A percentile compares a stretch with the other conserved stretches of the same genome.
phyloP scores from a whole-genome alignment of 2,888 invertebrate species.

The Schizaphis graminum region DNA sequence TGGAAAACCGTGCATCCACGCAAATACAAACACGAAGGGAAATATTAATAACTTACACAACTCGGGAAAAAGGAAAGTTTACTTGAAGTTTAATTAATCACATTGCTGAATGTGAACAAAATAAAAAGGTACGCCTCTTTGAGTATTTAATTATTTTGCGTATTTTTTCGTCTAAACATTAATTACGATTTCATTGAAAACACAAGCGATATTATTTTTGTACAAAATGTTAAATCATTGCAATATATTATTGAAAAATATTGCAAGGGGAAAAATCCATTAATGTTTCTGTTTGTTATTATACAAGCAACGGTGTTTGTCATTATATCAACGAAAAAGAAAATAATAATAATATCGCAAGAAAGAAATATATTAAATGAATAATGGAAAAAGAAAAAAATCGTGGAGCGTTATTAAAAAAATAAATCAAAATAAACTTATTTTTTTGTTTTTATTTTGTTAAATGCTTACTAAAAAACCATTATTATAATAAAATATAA shows the following conservation, averaged over 20 bases:
- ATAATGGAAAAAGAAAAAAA: conserved; percentile 58
- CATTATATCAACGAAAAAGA: conserved; percentile 39
- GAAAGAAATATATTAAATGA: conserved; percentile 46
- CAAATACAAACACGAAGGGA: conserved; percentile 56
- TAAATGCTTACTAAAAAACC: conserved; percentile 37
- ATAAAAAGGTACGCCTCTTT: conserved; percentile 50
- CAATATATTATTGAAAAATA: conserved; percentile 53
- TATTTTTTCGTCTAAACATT: conserved; percentile 58
- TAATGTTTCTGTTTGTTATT: conserved; percentile 63
- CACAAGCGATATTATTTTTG: conserved; percentile 17
- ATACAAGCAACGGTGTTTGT: conserved; percentile 55
- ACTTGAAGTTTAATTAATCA: conserved; percentile 65
- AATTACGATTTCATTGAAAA: conserved; percentile 63
- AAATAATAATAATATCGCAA: not conserved
- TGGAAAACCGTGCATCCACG: conserved; percentile 59
- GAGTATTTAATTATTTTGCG: conserved; percentile 57
- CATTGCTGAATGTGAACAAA: conserved; percentile 58
- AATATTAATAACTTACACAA: conserved; percentile 65
- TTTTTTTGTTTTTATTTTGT: conserved; percentile 48
- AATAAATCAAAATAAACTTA: conserved; percentile 58
- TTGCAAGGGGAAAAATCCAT: conserved; percentile 53
- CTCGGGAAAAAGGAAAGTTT: conserved; percentile 53
- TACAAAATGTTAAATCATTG: conserved; percentile 40
- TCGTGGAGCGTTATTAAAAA: conserved; percentile 45
- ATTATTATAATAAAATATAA: conserved; percentile 36